phyloP scores from a whole-genome alignment of 2,888 invertebrate genomes.

The Rugalucina vietnamica region DNA sequence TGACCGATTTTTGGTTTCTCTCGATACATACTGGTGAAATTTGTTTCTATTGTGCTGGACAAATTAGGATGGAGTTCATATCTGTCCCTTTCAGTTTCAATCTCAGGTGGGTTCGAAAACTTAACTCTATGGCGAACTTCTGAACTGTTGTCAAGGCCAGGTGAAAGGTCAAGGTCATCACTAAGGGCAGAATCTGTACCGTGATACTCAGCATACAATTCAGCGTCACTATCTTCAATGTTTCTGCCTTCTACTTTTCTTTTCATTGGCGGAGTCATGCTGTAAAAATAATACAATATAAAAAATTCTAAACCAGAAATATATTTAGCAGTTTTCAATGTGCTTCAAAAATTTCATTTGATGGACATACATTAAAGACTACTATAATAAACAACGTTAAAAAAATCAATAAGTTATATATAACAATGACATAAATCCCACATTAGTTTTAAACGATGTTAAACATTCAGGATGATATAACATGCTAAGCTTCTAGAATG shows the following conservation, averaged over 20 bases:
- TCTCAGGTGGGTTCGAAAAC: background rate
- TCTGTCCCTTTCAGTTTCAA: slow-evolving; percentile 12
- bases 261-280: slow-evolving; percentile 72
- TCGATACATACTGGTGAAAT: slow-evolving; percentile 67
- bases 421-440: too few relatives aligned
- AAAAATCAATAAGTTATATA: too few relatives aligned
- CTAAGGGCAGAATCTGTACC: slow-evolving; percentile 61
- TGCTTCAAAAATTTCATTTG: too few relatives aligned
- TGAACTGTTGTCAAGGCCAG: slow-evolving; percentile 31
- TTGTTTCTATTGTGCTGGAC: slow-evolving; percentile 77
- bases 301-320: background rate
- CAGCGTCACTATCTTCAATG: slow-evolving; percentile 80
- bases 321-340: too few relatives aligned
- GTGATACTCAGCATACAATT: slow-evolving; percentile 80
- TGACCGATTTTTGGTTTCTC: background rate
- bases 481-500: too few relatives aligned
- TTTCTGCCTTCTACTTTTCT: slow-evolving; percentile 77
- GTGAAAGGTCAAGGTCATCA: slow-evolving; percentile 33
- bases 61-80: slow-evolving; percentile 76
- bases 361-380: too few relatives aligned
- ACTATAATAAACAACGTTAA: too few relatives aligned
- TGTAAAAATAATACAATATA: slow-evolving; percentile 39
- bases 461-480: too few relatives aligned
- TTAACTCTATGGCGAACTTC: slow-evolving; percentile 38
- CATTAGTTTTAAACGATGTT: too few relatives aligned